A percentile compares a stretch with the other conserved stretches of the same genome.
Conservation (phyloP, 2,797 vertebrate genomes). For the Cephalopachus bancanus region DNA sequence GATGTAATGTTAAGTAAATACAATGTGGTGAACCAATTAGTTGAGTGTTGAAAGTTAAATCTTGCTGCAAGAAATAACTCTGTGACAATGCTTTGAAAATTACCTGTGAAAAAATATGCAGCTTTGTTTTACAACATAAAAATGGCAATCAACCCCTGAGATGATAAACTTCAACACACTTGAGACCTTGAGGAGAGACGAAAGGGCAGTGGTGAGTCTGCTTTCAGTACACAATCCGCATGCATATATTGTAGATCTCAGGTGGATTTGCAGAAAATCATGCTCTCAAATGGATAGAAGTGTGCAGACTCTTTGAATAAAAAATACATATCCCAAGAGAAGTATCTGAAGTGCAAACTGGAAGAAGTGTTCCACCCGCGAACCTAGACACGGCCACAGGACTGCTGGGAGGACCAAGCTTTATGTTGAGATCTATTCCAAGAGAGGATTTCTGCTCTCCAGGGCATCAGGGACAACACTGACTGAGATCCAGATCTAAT, state of each 20-base stretch:
- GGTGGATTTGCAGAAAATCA: slow-evolving; percentile 74
- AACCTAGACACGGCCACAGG: background rate
- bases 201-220: slow-evolving; percentile 73
- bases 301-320: slow-evolving; percentile 73
- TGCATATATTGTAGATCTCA: slow-evolving; percentile 73
- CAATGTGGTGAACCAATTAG: background rate
- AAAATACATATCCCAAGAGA: slow-evolving; percentile 50
- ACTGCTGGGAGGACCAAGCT: too few species aligned
- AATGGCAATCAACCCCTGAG: slow-evolving; percentile 72
- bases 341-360: background rate
- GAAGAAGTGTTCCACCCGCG: slow-evolving; percentile 68
- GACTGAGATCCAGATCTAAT: slow-evolving; percentile 26
- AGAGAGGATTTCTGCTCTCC: background rate
- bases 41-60: slow-evolving; percentile 59
- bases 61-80: slow-evolving; percentile 34
- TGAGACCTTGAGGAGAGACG: slow-evolving; percentile 71
- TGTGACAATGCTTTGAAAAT: background rate
- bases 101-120: slow-evolving; percentile 58
- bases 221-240: slow-evolving; percentile 84
- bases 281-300: slow-evolving; percentile 77
- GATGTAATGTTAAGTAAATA: slow-evolving; percentile 35
- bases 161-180: slow-evolving; percentile 77
- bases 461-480: background rate
- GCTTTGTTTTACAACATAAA: slow-evolving; percentile 75
- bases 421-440: background rate